phyloP scores from a whole-genome alignment of 64 coral and sea anemone genomes.

The Astreopora myriophthalma region DNA sequence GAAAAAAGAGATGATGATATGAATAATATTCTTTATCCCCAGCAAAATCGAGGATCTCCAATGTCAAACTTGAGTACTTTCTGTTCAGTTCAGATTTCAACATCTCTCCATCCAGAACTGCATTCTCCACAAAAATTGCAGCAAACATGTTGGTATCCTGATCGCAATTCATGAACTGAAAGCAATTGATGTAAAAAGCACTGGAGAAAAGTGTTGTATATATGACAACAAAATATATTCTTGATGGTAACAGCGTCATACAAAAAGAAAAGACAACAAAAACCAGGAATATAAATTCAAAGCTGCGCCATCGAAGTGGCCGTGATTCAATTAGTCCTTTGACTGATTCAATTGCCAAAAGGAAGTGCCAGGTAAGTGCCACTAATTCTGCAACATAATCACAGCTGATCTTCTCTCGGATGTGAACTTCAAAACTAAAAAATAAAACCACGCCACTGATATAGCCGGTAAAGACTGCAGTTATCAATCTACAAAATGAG shows the following conservation, averaged over 20 bases:
- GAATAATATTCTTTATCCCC: conserved; percentile 69
- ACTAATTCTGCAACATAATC: neutral
- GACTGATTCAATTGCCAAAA: neutral
- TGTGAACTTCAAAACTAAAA: neutral
- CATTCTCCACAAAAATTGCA: conserved; percentile 4
- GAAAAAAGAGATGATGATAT: conserved; percentile 72
- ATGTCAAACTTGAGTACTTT: conserved; percentile 21
- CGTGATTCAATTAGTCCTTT: neutral
- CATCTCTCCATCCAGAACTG: neutral
- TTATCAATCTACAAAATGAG: neutral
- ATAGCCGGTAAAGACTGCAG: neutral
- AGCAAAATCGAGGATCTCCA: conserved; percentile 76
- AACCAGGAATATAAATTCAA: neutral
- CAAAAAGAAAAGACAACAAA: neutral
- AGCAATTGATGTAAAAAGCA: neutral
- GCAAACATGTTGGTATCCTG: neutral
- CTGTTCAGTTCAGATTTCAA: neutral
- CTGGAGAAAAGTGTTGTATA: neutral
- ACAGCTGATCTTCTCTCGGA: too few species aligned
- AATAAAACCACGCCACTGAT: neutral
- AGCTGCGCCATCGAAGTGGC: neutral
- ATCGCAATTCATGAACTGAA: neutral
- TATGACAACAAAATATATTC: neutral
- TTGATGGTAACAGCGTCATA: neutral
- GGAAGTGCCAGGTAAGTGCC: neutral